Base-by-base conservation (phyloP, 2,113 vertebrate genomes). In the Zosterops japonicus region DNA sequence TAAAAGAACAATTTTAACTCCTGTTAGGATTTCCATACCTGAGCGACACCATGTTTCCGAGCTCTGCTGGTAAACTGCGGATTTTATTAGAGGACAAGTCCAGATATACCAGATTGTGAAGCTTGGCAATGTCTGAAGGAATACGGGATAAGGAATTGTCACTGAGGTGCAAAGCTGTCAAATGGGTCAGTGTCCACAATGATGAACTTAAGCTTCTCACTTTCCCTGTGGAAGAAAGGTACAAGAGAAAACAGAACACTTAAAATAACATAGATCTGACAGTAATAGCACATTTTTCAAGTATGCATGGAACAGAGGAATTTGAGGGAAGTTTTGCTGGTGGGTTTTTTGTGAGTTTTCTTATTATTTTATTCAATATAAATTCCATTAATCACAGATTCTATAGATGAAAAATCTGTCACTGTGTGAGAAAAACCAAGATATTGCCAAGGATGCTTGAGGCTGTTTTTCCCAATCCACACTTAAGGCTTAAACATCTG, bases 41-140 rank as follows among this genome's bases (percentile, higher is more conserved):
- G 99, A 99, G 99, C 99, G 99, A 99, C 96, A 99, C 99, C 99
- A 99, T 99, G 99, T 99, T 99, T 98, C 99, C 99, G 97, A 99
- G 99, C 98, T 99, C 99, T 96, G 99, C 98, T 82, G 99, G 99
- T 98, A 99, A 98, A 98, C 99, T 99, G 98, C 99, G 99, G 63
- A 99, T 99, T 98, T 99, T 99, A 96, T 99, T 99, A 97, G 98
- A 99, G 72, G 99, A 99, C 96, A 99, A 98, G 98, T 99, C 99
- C 98, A 99, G 98, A 98, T 99, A 99, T 87, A 99, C 98, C 98
- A 99, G 98, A 98, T 99, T 99, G 97, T 99, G 99, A 98, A 99
- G 98, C 98, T 99, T 99, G 98, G 99, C 99, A 98, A 99, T 99
- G 98, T 99, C 99, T 97, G 99, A 99, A 97, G 99, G 99, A 98